Evolutionary conservation across 1,140 invertebrate genomes (phyloP), one percentile per base, ranked within the genome.

Genomic region (Drosophila novamexicana): DNA sequence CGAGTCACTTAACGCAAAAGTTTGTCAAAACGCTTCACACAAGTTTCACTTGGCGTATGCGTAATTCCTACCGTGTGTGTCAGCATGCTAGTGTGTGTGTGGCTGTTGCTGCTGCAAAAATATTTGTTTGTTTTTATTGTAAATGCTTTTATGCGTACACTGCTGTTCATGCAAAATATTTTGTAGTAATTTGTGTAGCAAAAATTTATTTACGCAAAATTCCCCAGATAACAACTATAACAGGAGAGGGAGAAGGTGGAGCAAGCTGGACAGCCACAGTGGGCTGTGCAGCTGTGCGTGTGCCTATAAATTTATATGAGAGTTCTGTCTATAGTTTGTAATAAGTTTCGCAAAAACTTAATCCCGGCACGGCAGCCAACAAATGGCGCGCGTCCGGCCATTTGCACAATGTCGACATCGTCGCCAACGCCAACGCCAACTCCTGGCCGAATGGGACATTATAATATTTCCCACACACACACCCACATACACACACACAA

Each of bases 321-420:
- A 57, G 56, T 59, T 71, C 53, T 70, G 67, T 49, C 58, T 72
- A 83, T 88, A 77, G 83, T 83, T 86, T 72, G 83, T 75, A 83
- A 83, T 89, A 86, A 79, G 79, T 83, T 83, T 79, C 32, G 29
- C 79, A 80, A 82, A 84, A 88, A 89, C 83, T 83, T 88, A 83
- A 88, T 88, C 73, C 83, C 84, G 53, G 64, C 71, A 54, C 66
- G 58, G 37, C 45, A 50, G 53, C 68, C 59, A 58, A 75, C 66
- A 70, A 75, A 74, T 74, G 71, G 58, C 71, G 66, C 72, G 67
- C 67, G 40, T 70, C 66, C 72, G 66, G 50, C 66, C 65, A 61
- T 64, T 70, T 70, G 50, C 59, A 62, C 57, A 69, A 44, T n/a
- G 39, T 67, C 44, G 39, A 52, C 49, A 64, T n/a, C 37, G 36